Evolutionary conservation across 2,888 invertebrate species (phyloP).

Genomic region (Polydrusus pterygomalis): DNA sequence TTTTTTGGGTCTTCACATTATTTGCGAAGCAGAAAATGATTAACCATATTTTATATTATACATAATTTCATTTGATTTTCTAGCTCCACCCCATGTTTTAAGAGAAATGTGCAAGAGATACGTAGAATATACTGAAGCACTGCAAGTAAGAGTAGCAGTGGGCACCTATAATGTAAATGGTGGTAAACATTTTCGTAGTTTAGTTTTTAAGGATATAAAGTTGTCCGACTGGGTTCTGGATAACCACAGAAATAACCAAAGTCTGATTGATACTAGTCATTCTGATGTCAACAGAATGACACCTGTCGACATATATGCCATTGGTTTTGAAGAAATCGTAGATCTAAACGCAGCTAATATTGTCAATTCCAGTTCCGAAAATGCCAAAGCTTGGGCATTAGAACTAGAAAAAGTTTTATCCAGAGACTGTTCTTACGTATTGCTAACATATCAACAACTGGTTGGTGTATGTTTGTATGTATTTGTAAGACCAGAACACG

Average conservation of each 20-base stretch:
- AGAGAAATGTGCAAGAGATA: constrained; percentile 90
- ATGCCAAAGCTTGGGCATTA: constrained; percentile 96
- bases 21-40: too few relatives aligned
- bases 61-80: too few relatives aligned
- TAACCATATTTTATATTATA: too few relatives aligned
- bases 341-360: constrained; percentile 99
- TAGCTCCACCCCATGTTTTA: constrained; percentile 86
- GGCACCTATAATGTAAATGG: constrained; percentile 99
- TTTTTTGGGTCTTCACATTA: too few relatives aligned
- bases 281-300: constrained; percentile 70
- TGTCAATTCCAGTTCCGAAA: constrained; percentile 94
- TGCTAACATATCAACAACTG: constrained; percentile 94
- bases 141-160: constrained; percentile 86
- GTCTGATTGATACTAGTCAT: constrained; percentile 72
- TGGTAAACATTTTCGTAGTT: constrained; percentile 97
- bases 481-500: constrained; percentile 92
- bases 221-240: constrained; percentile 93
- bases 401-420: constrained; percentile 94
- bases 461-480: constrained; percentile 98
- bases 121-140: constrained; percentile 83
- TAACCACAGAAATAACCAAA: constrained; percentile 76
- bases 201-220: constrained; percentile 93
- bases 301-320: constrained; percentile 95
- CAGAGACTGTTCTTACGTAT: constrained; percentile 87
- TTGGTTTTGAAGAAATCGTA: constrained; percentile 99